Evolutionary conservation across 2,888 invertebrate species (phyloP).

Genomic region (Syrphus vitripennis): DNA sequence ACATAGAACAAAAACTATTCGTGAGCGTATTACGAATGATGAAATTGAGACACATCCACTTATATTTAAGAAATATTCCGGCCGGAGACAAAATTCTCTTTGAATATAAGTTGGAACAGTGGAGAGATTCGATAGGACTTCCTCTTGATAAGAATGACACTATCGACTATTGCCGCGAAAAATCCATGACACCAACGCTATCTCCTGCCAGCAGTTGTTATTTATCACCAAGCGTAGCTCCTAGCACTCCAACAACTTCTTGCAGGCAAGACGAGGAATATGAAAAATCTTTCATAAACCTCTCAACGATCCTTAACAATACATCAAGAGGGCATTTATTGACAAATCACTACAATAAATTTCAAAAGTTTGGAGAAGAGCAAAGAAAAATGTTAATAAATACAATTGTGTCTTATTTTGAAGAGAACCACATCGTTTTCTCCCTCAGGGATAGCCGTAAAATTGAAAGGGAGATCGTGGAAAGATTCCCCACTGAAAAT

Average conservation of each 20-base stretch:
- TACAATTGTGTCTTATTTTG: background rate
- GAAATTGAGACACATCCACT: no score
- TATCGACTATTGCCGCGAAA: background rate
- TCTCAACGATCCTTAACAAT: no score
- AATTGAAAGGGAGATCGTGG: background rate
- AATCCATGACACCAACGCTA: background rate
- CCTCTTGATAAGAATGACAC: background rate
- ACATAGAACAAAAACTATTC: no score
- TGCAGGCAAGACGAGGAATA: background rate
- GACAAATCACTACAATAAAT: background rate
- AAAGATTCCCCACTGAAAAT: background rate
- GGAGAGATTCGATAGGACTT: background rate
- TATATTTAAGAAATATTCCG: no score
- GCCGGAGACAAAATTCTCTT: background rate
- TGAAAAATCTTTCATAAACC: background rate
- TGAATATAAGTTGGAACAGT: background rate
- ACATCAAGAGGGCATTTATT: background rate
- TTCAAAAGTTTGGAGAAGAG: background rate
- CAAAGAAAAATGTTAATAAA: background rate
- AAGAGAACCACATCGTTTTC: background rate
- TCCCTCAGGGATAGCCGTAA: background rate
- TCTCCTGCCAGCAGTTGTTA: background rate
- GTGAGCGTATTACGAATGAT: no score
- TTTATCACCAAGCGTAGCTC: no score
- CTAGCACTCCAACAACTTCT: background rate